A percentile compares a stretch with the other conserved stretches of the same genome.
These are phyloP conservation scores for Spilosoma lubricipeda DNA, from an alignment of 2,888 invertebrate species.

Conservation along the genomic window DNA sequence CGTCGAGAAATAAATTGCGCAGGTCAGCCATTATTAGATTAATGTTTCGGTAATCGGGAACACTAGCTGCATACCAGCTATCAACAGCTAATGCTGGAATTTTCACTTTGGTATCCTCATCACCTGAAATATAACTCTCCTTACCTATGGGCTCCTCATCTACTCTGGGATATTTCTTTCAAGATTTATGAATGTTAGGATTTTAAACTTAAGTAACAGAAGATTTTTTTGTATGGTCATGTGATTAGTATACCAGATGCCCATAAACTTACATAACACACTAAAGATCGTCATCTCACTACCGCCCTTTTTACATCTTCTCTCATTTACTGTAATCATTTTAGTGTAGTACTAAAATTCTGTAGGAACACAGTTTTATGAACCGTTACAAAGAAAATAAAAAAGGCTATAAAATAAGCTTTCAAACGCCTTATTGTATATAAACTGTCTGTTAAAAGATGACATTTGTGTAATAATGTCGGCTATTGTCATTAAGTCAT, in stretches of 20 bases:
- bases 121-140: neutral
- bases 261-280: neutral
- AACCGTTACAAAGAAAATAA: neutral
- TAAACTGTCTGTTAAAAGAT: neutral
- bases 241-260: neutral
- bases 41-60: neutral
- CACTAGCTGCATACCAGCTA: neutral
- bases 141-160: neutral
- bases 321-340: neutral
- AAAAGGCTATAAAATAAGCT: neutral
- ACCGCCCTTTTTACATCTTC: neutral
- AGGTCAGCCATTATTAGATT: neutral
- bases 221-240: too few relatives aligned
- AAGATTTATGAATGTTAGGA: too few relatives aligned
- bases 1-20: too few relatives aligned
- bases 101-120: neutral
- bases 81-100: neutral
- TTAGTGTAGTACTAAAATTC: neutral
- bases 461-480: neutral
- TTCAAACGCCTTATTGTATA: neutral
- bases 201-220: too few relatives aligned
- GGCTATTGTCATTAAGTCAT: neutral
- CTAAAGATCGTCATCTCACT: neutral
- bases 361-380: neutral
- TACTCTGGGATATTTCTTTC: too few relatives aligned